phyloP scores from a whole-genome alignment of 1,140 invertebrate species.

The Zaprionus kolodkinae region DNA sequence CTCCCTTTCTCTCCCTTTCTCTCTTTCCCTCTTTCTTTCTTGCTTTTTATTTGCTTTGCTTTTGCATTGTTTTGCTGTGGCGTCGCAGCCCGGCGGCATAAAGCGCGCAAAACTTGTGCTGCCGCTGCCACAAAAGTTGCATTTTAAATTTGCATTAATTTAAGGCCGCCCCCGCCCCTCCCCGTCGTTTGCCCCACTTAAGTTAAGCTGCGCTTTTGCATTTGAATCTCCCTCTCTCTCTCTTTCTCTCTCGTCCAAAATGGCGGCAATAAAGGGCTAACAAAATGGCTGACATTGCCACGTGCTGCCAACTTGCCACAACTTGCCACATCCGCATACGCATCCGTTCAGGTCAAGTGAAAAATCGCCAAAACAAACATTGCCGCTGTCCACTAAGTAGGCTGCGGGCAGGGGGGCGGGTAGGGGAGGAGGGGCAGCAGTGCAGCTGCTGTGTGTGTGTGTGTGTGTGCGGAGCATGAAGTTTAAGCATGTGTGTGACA shows the following conservation, averaged over 20 bases:
- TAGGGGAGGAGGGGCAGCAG: too few species aligned
- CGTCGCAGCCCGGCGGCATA: constrained; percentile 27
- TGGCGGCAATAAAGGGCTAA: constrained; percentile 27
- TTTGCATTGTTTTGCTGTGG: constrained; percentile 37
- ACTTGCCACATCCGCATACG: constrained; percentile 21
- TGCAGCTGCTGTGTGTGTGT: not conserved
- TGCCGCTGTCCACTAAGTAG: constrained; percentile 11
- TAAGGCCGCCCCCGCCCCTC: not conserved
- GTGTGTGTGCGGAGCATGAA: constrained; percentile 16
- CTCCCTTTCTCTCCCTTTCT: not conserved
- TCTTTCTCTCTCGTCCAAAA: not conserved
- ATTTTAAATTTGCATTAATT: constrained; percentile 53
- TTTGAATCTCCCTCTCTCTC: not conserved
- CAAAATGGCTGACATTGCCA: constrained; percentile 30
- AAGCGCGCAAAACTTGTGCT: constrained; percentile 38
- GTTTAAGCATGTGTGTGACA: constrained; percentile 23
- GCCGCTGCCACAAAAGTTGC: constrained; percentile 33
- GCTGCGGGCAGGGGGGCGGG: too few species aligned
- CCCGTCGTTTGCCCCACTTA: not conserved
- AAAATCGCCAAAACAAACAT: constrained; percentile 22
- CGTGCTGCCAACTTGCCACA: not conserved
- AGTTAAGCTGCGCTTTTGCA: constrained; percentile 1
- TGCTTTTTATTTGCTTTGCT: constrained; percentile 25
- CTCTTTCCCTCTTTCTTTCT: too few species aligned
- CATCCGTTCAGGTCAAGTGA: constrained; percentile 35